Evolutionary conservation across 1,140 invertebrate genomes (phyloP), one percentile per base, ranked within the genome.

Genomic region (Neodiprion lecontei): DNA sequence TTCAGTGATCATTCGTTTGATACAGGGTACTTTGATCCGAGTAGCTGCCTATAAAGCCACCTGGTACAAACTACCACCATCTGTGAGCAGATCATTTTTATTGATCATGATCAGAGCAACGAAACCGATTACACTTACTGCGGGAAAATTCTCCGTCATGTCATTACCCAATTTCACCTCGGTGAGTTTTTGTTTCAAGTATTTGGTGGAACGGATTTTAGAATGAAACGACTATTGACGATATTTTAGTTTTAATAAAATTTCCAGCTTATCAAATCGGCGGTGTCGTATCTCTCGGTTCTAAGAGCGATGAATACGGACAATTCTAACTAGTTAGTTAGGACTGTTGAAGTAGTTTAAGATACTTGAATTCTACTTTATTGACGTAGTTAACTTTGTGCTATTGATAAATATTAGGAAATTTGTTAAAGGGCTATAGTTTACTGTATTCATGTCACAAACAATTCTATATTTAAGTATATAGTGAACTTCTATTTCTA

Each of bases 61-160:
- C 8, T 69, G 67, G 67, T 69, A 69, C 67, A 21, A 69, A 47
- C 40, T 69, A 47, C 67, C 67, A 1, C 67, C 67, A 12, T 69
- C 67, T 5, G 21, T 69, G 40, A 23, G 14, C 7, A 69, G 21
- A 69, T 21, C 67, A 12, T 47, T 69, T 23, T 12, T 69, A 47
- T 69, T 69, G 21, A 69, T 69, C 23, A 47, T 47, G 67, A 69
- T 69, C 11, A 69, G 67, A 47, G 67, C 67, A 23, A 12, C 17
- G 9, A 21, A 47, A 21, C 67, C 67, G 67, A 12, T 69, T 21
- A 47, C 21, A 5, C 10, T 69, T 23, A 69, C 67, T 14, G 67
- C 67, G 0, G 67, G 67, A 69, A 69, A 69, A 69, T 69, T 69
- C 40, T 69, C 21, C 0, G 11, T 21, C 4, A 69, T 69, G 67